Evolutionary conservation across 2,113 vertebrate species (phyloP), one percentile per base, ranked within the genome.

Genomic region (Ptychochromis oligacanthus): DNA sequence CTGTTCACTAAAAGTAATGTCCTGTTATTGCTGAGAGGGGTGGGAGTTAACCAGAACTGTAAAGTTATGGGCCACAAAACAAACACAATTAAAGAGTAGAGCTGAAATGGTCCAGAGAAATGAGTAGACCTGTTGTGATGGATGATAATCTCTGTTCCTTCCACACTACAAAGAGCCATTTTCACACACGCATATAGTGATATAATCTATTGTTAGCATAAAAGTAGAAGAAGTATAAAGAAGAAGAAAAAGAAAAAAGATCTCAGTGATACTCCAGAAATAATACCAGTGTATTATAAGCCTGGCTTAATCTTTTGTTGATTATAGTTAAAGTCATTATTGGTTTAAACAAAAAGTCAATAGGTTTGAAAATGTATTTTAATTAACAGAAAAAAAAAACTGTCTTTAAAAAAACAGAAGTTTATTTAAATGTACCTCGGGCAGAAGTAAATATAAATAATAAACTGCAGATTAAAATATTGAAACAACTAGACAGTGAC

Each of bases 11-110:
- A 54, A 72, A 72, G 67, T 34, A 72, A 54, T 26, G 49, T 54
- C 18, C 20, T 72, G 46, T 72, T 72, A 54, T 72, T 72, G 26
- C 67, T 54, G 67, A 49, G 67, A 54, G 46, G 15, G 18, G 26
- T 72, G 46, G 67, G 46, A 72, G 67, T 72, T 9, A 72, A 72
- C 67, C 67, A 54, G 46, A 72, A 34, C 67, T 54, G 52, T 54
- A 31, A 72, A 72, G 18, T n/a, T 72, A 49, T 54, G 67, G 26
- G 20, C 43, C 18, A 54, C 64, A 67, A 57, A 75, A 81, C 10
- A 11, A 59, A 6, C 7, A 6, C 26, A 77, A 57, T 49, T 65
- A 67, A 56, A 77, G 7, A 65, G 14, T n/a, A 54, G 34, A 72
- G 28, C 5, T 11, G 55, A 67, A 67, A 59, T 7, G n/a, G 11